Evolutionary conservation across 2,797 vertebrate genomes (phyloP).

Genomic region (Capromys pilorides): DNA sequence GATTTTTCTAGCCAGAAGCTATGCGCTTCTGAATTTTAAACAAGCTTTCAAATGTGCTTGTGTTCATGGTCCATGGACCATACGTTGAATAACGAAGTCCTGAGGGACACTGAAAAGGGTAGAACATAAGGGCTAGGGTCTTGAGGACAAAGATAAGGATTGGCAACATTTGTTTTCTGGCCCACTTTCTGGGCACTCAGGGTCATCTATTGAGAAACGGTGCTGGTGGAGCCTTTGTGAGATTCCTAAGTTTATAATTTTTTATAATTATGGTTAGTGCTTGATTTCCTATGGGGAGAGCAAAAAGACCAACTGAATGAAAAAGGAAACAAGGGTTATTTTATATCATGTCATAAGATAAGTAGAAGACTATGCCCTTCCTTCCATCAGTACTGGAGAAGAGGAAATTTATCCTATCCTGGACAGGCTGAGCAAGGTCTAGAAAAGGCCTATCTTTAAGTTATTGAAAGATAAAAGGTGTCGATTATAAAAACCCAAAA

Average conservation of each 20-base stretch:
- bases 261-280: not conserved
- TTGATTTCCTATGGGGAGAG: not conserved
- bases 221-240: not conserved
- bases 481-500: not conserved
- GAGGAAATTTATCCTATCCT: not conserved
- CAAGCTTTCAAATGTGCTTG: not conserved
- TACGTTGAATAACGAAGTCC: not conserved
- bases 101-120: not conserved
- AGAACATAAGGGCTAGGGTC: not conserved
- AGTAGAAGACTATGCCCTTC: not conserved
- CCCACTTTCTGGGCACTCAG: not conserved
- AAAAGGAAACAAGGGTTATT: not conserved
- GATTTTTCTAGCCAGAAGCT: conserved; percentile 47
- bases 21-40: conserved; percentile 41
- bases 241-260: not conserved
- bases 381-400: not conserved
- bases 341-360: not conserved
- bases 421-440: not conserved
- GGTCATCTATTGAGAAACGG: not conserved
- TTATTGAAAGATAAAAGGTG: not conserved
- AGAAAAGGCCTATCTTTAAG: not conserved
- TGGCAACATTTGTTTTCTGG: not conserved
- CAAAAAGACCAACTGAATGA: not conserved
- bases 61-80: not conserved
- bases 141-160: not conserved